Evolutionary conservation across 2,113 vertebrate species (phyloP).

Genomic region (Asarcornis scutulata): DNA sequence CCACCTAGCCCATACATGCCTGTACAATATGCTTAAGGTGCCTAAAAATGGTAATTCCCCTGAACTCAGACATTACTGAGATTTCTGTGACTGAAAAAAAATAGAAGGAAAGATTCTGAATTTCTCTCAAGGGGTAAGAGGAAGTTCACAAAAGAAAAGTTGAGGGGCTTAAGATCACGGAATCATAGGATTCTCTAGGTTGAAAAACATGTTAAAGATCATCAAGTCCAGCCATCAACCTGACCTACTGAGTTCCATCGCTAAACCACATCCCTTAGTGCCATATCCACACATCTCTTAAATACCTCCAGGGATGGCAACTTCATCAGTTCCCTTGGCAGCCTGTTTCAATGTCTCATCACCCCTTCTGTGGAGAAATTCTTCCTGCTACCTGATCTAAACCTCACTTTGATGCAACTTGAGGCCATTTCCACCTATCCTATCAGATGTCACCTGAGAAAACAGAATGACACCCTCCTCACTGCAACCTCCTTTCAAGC

Average conservation of each 20-base stretch:
- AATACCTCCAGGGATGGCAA: background rate
- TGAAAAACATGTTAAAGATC: background rate
- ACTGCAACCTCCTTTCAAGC: background rate
- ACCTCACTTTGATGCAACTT: background rate
- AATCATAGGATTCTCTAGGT: background rate
- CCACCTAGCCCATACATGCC: background rate
- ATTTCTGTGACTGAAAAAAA: background rate
- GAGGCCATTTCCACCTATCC: background rate
- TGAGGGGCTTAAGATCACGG: background rate
- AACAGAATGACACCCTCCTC: background rate
- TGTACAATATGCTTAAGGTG: background rate
- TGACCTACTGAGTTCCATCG: background rate
- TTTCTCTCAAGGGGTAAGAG: background rate
- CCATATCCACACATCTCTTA: background rate
- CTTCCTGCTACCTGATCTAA: background rate
- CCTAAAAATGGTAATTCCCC: background rate
- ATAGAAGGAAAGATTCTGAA: background rate
- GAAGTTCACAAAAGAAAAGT: background rate
- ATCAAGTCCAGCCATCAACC: background rate
- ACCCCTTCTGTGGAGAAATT: background rate
- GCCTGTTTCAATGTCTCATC: background rate
- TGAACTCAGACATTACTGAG: background rate
- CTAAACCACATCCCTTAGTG: background rate
- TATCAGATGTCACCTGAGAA: background rate
- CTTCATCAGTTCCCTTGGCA: background rate